A percentile compares a stretch with the other conserved stretches of the same genome.
Evolutionary conservation across 2,888 invertebrate species (phyloP).

Genomic region (Trissolcus brochymenae): DNA sequence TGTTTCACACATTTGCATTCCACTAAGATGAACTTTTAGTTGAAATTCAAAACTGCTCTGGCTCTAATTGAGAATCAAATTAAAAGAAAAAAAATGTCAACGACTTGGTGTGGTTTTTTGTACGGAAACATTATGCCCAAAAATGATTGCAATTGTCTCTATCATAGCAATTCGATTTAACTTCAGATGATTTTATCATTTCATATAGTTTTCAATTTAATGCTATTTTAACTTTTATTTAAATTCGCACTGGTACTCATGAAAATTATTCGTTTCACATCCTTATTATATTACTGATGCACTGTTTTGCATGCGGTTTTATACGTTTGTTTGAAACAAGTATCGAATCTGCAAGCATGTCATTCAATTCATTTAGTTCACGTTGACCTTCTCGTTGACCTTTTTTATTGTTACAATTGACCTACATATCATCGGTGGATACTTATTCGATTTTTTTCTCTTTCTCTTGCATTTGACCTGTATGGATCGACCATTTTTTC

Average conservation of each 20-base stretch:
- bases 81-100: not conserved
- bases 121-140: not conserved
- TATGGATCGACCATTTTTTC: no score
- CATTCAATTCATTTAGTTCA: not conserved
- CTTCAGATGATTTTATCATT: not conserved
- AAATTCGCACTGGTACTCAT: no score
- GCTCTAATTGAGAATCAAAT: not conserved
- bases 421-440: not conserved
- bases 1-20: slow-evolving; percentile 23
- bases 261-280: no score
- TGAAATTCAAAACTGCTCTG: not conserved
- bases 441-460: no score
- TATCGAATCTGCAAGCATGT: no score
- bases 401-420: slow-evolving; percentile 2
- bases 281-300: no score
- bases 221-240: no score
- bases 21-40: slow-evolving; percentile 7
- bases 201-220: no score
- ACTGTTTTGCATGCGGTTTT: no score
- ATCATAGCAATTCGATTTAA: not conserved
- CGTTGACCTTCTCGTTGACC: slow-evolving; percentile 5
- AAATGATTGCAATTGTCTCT: no score
- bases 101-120: not conserved
- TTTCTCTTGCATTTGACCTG: no score
- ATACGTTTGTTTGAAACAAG: no score